Percentiles rank a stretch among this genome's conserved stretches.
Conservation (phyloP, 2,797 vertebrate genomes). For the Podarcis lilfordi region DNA sequence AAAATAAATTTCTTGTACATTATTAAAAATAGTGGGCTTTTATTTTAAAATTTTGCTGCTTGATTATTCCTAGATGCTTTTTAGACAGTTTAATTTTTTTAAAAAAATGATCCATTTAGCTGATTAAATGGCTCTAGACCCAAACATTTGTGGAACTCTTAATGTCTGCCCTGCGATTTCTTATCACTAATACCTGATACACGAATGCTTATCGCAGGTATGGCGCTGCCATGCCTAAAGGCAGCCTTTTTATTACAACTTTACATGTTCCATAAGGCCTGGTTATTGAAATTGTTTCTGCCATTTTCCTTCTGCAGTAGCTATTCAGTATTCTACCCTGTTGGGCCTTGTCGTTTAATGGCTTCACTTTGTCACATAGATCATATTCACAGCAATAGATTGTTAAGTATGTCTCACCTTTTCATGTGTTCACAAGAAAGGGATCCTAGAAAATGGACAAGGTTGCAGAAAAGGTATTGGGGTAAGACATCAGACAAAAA, state of each 20-base stretch:
- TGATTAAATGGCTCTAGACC: not conserved
- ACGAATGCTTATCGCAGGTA: not conserved
- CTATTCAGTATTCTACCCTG: not conserved
- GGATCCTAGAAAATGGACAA: not conserved
- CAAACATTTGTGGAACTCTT: not conserved
- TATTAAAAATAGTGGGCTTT: not conserved
- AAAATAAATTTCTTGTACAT: slow-evolving; percentile 1
- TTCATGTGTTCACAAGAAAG: not conserved
- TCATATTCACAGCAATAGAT: not conserved
- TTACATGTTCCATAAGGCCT: not conserved
- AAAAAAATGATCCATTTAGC: not conserved
- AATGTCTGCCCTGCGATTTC: not conserved
- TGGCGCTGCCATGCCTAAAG: not conserved
- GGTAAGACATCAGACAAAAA: too few relatives aligned
- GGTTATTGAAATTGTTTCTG: not conserved
- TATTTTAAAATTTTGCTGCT: not conserved
- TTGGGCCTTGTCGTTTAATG: not conserved
- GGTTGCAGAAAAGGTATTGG: not conserved
- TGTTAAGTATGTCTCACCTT: not conserved
- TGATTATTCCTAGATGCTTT: not conserved
- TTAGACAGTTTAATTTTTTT: not conserved
- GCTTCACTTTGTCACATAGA: not conserved
- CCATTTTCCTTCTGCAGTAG: not conserved
- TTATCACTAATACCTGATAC: not conserved
- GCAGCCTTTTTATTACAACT: not conserved